Base-by-base conservation (phyloP, 2,888 invertebrate species). In the Drosophila borealis region DNA sequence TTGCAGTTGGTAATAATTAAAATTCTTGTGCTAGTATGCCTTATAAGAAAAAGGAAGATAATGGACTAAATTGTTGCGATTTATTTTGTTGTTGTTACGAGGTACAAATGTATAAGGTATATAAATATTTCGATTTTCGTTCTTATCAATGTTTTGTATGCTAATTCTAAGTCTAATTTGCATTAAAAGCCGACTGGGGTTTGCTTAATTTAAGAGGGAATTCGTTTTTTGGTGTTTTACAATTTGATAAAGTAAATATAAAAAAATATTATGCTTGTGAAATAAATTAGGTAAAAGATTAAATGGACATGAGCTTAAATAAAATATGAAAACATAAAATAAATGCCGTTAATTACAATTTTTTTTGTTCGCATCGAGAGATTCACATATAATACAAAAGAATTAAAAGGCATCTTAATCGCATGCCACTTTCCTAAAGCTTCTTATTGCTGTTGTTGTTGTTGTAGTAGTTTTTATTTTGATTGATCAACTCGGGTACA, bases 51-150 rank as follows among this genome's bases (percentile, higher is more conserved):
- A 54, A 60, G 69, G 64, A 76, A 75, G 72, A 75, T 67, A 87
- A 65, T 53, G 56, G 62, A 63, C 67, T 63, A 61, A 73, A 60
- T 70, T 74, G 66, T 76, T 79, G 73, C 69, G 56, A 67, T 68
- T 76, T 42, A 8, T 36, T 34, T 44, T 34, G 41, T 49, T 44
- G 55, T 71, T 42, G 29, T 34, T 48, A 59, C 48, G 57, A 87
- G 84, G 82, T 82, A 87, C 79, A 87, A 73, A 76, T 84, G 81
- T 87, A 66, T 70, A 78, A 75, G 67, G 61, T 70, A 34, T 68
- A 51, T 68, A 61, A 44, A 29, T 55, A 56, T 63, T 71, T 77
- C 33, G 50, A 72, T 39, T 55, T 55, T 45, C 67, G 67, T 60
- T 68, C 17, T 51, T 69, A 70, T 55, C 80, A 81, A 72, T 45